A percentile compares a stretch with the other conserved stretches of the same genome.
Conservation (phyloP, 2,888 invertebrate genomes). For the Podotricha telesiphe region DNA sequence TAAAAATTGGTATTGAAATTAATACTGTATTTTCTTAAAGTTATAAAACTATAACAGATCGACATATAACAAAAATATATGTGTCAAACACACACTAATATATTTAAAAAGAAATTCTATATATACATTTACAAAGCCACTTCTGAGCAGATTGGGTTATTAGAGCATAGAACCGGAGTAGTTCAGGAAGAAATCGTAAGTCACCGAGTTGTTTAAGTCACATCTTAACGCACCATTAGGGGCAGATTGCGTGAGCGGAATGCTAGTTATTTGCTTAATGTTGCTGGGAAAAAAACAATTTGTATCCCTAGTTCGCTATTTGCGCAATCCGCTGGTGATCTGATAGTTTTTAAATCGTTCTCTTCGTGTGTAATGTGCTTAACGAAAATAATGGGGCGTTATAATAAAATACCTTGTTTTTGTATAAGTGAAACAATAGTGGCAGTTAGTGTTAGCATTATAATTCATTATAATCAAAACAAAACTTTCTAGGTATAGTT, state of each 20-base stretch:
- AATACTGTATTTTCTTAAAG: too few relatives aligned
- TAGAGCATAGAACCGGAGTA: constrained; percentile 39
- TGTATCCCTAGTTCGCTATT: constrained; percentile 55
- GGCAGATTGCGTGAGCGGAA: constrained; percentile 74
- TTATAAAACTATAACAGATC: too few relatives aligned
- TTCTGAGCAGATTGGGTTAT: constrained; percentile 5
- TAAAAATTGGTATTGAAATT: too few relatives aligned
- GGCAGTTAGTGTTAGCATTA: background rate
- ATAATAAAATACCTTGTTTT: constrained; percentile 10
- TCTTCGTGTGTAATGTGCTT: constrained; percentile 28
- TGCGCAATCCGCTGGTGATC: constrained; percentile 42
- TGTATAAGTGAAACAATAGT: background rate
- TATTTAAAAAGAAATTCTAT: background rate
- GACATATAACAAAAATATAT: too few relatives aligned
- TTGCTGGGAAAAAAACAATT: constrained; percentile 73
- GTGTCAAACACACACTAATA: background rate
- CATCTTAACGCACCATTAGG: constrained; percentile 78
- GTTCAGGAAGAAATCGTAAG: constrained; percentile 63
- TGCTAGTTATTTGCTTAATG: constrained; percentile 76
- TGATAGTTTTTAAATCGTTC: constrained; percentile 50
- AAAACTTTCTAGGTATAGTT: background rate
- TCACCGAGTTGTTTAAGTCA: constrained; percentile 70
- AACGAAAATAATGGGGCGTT: constrained; percentile 19
- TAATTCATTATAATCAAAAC: background rate
- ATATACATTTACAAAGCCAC: background rate